Evolutionary conservation across 2,797 vertebrate species (phyloP), one percentile per base, ranked within the genome.

Genomic region (Tokudaia muenninki): DNA sequence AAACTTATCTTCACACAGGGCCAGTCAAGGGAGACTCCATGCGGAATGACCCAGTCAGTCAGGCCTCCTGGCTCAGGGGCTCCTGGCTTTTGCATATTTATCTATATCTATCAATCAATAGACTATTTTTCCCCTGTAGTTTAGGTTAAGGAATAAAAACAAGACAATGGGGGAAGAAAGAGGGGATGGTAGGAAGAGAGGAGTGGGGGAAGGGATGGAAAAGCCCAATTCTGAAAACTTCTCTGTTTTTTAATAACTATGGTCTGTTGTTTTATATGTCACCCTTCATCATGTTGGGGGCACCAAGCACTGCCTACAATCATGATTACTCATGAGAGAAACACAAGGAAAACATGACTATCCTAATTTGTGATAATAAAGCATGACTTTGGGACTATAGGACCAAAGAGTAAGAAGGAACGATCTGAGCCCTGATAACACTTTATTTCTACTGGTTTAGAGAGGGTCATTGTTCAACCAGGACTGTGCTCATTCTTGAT

Each of bases 371-470:
- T 70, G 86, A 95, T 92, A 87, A 57, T 72, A 94, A 78, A 95
- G 74, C 16, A 65, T 41, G 21, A 34, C 17, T 84, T 92, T 90
- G 72, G 65, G 74, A 96, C 84, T 75, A 92, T 0, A 59, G 44
- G 61, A 94, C 12, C 97, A 94, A 98, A 77, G 61, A 80, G n/a
- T 37, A 96, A 91, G 94, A 88, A 92, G 94, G 98, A 97, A 96
- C 96, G 94, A 89, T 44, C 52, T 90, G 94, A 96, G 98, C 95
- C 83, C 84, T 94, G 79, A 87, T 74, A 89, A 91, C 50, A 61
- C 0, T 94, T 6, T 11, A 87, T 89, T 95, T 97, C 80, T 96
- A 86, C 79, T 94, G 95, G 72, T 83, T 95, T 31, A 91, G 44
- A 78, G 22, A 92, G 13, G 65, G 89, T 3, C 5, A 61, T 94